Percentiles rank a stretch among this genome's conserved stretches.
These are phyloP conservation scores for Trichopria drosophilae DNA, from an alignment of 2,888 invertebrate genomes.

Conservation along the genomic window DNA sequence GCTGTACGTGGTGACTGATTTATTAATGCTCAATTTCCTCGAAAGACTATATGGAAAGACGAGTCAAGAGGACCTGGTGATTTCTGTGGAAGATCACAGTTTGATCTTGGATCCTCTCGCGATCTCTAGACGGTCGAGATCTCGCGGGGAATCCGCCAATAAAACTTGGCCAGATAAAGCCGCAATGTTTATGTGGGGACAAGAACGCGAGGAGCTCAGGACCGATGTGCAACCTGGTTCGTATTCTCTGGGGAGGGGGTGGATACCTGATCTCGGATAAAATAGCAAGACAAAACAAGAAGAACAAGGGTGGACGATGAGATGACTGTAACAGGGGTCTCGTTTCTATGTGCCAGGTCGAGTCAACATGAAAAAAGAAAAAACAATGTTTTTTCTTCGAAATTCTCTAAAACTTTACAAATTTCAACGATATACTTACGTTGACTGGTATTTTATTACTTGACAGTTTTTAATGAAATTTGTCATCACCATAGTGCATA, in stretches of 20 bases:
- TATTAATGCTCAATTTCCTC: too few relatives aligned
- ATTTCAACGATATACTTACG: too few relatives aligned
- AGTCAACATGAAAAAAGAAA: too few relatives aligned
- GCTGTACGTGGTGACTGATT: too few relatives aligned
- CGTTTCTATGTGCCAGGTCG: too few relatives aligned
- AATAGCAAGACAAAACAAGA: slow-evolving; percentile 50
- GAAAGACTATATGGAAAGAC: too few relatives aligned
- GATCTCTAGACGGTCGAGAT: slow-evolving; percentile 16
- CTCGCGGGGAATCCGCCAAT: slow-evolving; percentile 36
- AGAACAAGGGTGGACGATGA: slow-evolving; percentile 41
- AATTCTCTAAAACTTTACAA: too few relatives aligned
- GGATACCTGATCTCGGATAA: slow-evolving; percentile 42
- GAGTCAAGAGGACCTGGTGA: neutral
- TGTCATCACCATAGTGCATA: too few relatives aligned
- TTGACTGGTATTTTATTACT: too few relatives aligned
- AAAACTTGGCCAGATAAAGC: slow-evolving; percentile 52
- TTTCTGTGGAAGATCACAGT: neutral
- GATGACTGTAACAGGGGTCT: too few relatives aligned
- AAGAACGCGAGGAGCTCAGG: slow-evolving; percentile 33
- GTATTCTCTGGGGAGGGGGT: slow-evolving; percentile 19
- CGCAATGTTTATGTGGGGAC: slow-evolving; percentile 51
- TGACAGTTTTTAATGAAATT: too few relatives aligned
- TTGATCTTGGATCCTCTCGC: slow-evolving; percentile 17
- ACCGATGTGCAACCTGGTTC: slow-evolving; percentile 20
- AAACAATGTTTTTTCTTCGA: too few relatives aligned